Base-by-base conservation (phyloP, 2,113 vertebrate genomes). In the Pelecanus crispus region DNA sequence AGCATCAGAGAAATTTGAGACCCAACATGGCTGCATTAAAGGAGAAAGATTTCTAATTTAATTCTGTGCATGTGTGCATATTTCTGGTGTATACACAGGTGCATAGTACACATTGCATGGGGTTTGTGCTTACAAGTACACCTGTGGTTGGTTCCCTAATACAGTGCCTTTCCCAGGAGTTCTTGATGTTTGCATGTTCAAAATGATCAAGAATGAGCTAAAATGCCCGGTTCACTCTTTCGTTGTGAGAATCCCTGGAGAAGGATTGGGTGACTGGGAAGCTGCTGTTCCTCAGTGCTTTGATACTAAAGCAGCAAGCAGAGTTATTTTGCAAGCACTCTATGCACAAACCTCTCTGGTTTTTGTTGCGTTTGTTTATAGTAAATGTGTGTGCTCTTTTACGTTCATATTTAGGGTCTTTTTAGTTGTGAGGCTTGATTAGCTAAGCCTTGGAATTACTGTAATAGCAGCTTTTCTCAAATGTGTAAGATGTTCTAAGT, bases 171-270 rank as follows among this genome's bases (percentile, higher is more conserved):
- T 94, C 73, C 89, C 81, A 52, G 81, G 74, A 86, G 67, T 73
- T 90, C 58, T 65, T 94, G 83, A 25, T 45, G n/a, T 56, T 65
- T 95, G 92, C 92, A 95, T 94, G 95, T 74, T 95, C 55, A 34
- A 17, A 95, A 89, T 82, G 2, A 38, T 34, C 53, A 91, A 53
- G 87, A 95, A 90, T 80, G 84, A 80, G 71, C 70, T 79, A 24
- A 96, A 94, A 84, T 79, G 58, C 89, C 73, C 71, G 44, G 42
- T 81, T 95, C 78, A 21, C 86, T 86, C 42, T 62, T 45, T 6
- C 0, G 0, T 66, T 87, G 40, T 55, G 71, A 79, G 78, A 73
- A 86, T 85, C 83, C 66, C 66, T 82, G 94, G 83, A 80, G 86
- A 55, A 92, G 45, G 56, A 42, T 53, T 81, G 68, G 25, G 8